Conservation (phyloP, 2,113 vertebrate genomes). For the Tachysurus fulvidraco region DNA sequence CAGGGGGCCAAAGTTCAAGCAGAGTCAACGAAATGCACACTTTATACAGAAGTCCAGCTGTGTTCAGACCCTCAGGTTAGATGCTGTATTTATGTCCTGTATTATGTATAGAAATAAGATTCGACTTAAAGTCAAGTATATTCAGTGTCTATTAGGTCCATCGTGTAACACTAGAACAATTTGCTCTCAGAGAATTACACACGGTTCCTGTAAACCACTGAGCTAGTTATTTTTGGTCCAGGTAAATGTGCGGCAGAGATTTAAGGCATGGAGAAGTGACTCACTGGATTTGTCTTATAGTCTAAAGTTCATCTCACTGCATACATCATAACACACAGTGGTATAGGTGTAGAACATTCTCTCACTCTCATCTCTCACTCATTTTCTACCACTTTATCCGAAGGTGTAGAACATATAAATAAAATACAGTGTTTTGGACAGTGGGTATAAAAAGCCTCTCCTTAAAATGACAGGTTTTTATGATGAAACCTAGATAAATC, state of each 20-base stretch:
- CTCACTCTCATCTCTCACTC: no score
- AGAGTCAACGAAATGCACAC: conserved; percentile 2
- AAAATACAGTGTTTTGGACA: background rate
- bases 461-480: background rate
- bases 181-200: background rate
- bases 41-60: background rate
- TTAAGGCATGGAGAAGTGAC: background rate
- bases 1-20: conserved; percentile 1
- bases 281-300: background rate
- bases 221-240: background rate
- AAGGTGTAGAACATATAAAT: background rate
- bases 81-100: background rate
- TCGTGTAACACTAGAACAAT: background rate
- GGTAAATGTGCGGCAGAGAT: background rate
- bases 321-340: background rate
- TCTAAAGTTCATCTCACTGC: background rate
- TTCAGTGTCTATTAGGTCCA: background rate
- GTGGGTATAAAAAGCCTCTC: background rate
- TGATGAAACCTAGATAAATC: background rate
- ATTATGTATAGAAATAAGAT: background rate
- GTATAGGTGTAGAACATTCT: background rate
- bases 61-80: background rate
- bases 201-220: background rate
- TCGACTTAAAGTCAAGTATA: background rate
- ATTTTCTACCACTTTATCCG: no score